Evolutionary conservation across 2,797 vertebrate species (phyloP).

Genomic region (Manis javanica): DNA sequence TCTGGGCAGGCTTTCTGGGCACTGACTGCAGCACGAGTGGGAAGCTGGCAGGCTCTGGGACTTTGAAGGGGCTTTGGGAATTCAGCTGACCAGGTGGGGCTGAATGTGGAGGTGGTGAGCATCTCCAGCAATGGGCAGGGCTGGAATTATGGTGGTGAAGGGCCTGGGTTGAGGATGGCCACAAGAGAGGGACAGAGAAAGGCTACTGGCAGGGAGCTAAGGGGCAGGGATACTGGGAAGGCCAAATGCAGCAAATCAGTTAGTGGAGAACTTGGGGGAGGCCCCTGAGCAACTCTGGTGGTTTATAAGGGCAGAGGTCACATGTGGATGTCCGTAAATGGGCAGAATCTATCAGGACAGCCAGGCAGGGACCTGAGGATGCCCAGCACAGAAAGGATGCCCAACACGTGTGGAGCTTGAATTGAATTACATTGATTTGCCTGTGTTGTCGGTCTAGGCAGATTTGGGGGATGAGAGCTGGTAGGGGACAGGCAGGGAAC

Average conservation of each 20-base stretch:
- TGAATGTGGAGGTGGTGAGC: not conserved
- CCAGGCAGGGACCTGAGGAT: no score
- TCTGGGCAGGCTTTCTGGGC: not conserved
- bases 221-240: not conserved
- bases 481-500: not conserved
- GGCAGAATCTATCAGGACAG: not conserved
- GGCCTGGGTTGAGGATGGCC: not conserved
- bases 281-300: not conserved
- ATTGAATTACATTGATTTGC: not conserved
- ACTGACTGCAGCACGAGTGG: not conserved
- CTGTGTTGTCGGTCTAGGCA: not conserved
- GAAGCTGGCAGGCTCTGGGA: rapidly evolving
- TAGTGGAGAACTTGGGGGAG: not conserved
- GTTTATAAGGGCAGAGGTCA: not conserved
- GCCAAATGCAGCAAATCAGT: not conserved
- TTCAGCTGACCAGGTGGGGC: not conserved
- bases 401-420: not conserved
- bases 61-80: not conserved
- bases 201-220: not conserved
- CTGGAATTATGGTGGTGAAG: not conserved
- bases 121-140: not conserved
- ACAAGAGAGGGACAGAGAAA: not conserved
- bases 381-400: not conserved
- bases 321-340: rapidly evolving
- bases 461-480: no score